Conservation (phyloP, 2,888 invertebrate species). For the Micropterix aruncella region DNA sequence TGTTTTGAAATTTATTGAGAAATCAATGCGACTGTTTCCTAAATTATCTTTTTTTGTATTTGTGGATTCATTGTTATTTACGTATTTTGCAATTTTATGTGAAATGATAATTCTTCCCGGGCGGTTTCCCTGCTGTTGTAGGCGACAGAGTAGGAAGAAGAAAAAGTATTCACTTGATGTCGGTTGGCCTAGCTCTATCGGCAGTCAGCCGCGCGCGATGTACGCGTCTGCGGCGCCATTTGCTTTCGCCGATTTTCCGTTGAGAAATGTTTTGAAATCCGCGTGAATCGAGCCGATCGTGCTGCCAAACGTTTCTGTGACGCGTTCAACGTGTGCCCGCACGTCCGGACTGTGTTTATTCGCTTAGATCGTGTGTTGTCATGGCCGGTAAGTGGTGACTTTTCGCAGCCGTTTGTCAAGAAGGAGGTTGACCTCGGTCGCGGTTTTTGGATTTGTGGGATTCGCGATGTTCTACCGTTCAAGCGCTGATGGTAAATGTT, state of each 20-base stretch:
- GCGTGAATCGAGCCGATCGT: constrained; percentile 42
- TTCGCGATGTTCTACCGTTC: constrained; percentile 45
- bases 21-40: too few relatives aligned
- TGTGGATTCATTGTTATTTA: too few relatives aligned
- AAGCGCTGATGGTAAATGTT: constrained; percentile 43
- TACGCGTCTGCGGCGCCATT: constrained; percentile 40
- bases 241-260: constrained; percentile 40
- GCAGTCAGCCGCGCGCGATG: constrained; percentile 33
- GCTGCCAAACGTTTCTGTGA: too few relatives aligned
- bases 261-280: constrained; percentile 46
- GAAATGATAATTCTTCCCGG: too few relatives aligned
- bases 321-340: too few relatives aligned
- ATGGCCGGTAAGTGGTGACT: constrained; percentile 68
- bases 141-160: too few relatives aligned
- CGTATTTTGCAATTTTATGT: too few relatives aligned
- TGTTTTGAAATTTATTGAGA: too few relatives aligned
- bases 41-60: too few relatives aligned
- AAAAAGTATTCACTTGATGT: constrained; percentile 21
- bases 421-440: too few relatives aligned
- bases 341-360: too few relatives aligned
- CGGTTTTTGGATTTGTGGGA: constrained; percentile 40
- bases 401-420: constrained; percentile 41
- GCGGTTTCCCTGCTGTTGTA: too few relatives aligned
- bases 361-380: constrained; percentile 50
- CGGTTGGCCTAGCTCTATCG: neutral